Base-by-base conservation (phyloP, 2,888 invertebrate genomes). In the Listrodromus nycthemerus region DNA sequence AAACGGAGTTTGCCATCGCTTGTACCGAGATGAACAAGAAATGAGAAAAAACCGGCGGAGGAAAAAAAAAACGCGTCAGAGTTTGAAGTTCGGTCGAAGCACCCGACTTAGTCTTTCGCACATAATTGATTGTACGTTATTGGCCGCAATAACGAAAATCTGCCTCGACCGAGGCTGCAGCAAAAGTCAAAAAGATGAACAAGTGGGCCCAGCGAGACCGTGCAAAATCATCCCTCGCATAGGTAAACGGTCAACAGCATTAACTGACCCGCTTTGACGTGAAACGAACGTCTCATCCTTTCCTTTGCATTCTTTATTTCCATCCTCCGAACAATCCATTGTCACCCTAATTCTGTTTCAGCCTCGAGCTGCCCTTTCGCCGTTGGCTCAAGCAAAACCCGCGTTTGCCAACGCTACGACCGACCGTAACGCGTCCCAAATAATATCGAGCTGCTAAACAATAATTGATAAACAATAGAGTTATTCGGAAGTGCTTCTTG, bases 131-230 rank as follows among this genome's bases (percentile, higher is more conserved):
- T 41, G 30, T 81, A 52, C 75, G 76, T 78, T 81, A 83, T 85
- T 84, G 84, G 81, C 76, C 73, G 84, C 82, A 85, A 85, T 85
- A 85, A 81, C 69, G 80, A 74, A 77, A 80, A 80, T 78, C 21
- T 78, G 55, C 55, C 69, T 65, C 69, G 21, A 48, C 67, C 61
- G 63, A 71, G 27, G 37, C 66, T 33, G 55, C 50, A 37, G 19
- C 24, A 27, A 61, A 78, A 70, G 61, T 79, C 70, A 50, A 0
- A 24, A 58, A 45, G 41, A 77, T 48, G 50, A 58, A 24, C 66
- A 58, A 50, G 66, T 70, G 73, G 80, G 61, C 83, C 76, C 63
- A 77, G 73, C 80, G 16, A 41, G 55, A 13, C 33, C 55, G 50
- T 50, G 2, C 50, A 6, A 73, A 66, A 19, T 19, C 55, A 70